phyloP scores from a whole-genome alignment of 2,113 vertebrate genomes.

The Capricornis sumatraensis region DNA sequence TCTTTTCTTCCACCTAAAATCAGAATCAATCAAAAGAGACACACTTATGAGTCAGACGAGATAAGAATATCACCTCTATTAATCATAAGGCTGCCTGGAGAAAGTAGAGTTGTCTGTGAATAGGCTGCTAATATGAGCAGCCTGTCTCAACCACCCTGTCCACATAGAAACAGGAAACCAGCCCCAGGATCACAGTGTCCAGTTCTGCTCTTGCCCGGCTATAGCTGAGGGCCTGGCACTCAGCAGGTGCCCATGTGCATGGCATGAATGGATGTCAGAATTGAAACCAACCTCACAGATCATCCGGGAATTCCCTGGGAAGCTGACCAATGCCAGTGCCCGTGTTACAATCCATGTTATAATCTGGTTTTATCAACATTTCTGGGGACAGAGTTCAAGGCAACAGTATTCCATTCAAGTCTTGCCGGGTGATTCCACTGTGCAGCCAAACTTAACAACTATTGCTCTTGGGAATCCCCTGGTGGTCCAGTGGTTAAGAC shows the following conservation, averaged over 20 bases:
- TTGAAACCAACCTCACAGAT: background rate
- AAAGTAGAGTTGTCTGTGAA: background rate
- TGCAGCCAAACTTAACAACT: background rate
- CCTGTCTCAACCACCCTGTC: background rate
- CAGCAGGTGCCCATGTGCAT: background rate
- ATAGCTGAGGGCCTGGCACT: background rate
- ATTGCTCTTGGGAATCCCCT: background rate
- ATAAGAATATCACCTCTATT: background rate
- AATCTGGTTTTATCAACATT: background rate
- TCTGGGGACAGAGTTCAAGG: background rate
- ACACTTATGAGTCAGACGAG: background rate
- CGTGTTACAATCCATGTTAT: background rate
- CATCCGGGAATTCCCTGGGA: background rate
- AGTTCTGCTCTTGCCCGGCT: background rate
- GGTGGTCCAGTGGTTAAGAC: background rate
- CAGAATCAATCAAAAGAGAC: conserved; percentile 8
- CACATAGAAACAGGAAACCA: background rate
- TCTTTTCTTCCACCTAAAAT: conserved; percentile 13
- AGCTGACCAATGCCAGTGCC: background rate
- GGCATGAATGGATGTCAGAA: background rate
- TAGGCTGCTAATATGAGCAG: background rate
- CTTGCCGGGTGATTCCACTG: background rate
- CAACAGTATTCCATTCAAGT: background rate
- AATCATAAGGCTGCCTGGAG: conserved; percentile 19
- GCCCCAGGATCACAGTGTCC: background rate